phyloP scores from a whole-genome alignment of 2,113 vertebrate species.

The Deroptyus accipitrinus region DNA sequence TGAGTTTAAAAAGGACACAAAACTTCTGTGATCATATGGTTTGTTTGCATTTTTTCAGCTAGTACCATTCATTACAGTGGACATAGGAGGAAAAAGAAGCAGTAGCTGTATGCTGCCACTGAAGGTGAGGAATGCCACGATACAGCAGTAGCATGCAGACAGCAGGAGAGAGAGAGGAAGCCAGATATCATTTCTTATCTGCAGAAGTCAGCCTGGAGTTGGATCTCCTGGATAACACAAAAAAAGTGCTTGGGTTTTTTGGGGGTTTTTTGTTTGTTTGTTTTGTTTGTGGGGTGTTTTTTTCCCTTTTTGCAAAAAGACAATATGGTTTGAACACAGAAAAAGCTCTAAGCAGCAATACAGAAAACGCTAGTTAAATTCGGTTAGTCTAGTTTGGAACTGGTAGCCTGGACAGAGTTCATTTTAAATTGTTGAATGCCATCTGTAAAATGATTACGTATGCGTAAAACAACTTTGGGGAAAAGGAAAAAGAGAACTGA shows the following conservation, averaged over 20 bases:
- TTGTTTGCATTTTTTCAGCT: background rate
- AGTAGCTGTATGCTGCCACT: background rate
- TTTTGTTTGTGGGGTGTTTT: background rate
- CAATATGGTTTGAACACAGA: background rate
- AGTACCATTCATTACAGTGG: background rate
- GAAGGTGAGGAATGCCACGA: background rate
- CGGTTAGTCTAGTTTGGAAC: background rate
- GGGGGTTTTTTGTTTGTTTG: background rate
- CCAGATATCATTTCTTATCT: background rate
- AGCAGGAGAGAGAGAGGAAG: background rate
- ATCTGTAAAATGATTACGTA: slow-evolving; percentile 19
- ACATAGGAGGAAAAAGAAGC: background rate
- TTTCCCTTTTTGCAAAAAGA: background rate
- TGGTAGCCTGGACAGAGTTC: background rate
- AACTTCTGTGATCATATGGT: background rate
- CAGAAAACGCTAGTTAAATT: background rate
- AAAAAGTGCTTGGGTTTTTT: accelerated
- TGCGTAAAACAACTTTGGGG: background rate
- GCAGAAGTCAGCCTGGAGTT: background rate
- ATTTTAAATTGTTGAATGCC: background rate
- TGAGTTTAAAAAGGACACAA: background rate
- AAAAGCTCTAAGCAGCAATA: background rate
- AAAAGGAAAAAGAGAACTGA: slow-evolving; percentile 38
- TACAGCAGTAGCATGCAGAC: background rate
- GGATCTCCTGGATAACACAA: background rate